phyloP scores from a whole-genome alignment of 2,888 invertebrate genomes.

The Rhopalosiphum nymphaeae region DNA sequence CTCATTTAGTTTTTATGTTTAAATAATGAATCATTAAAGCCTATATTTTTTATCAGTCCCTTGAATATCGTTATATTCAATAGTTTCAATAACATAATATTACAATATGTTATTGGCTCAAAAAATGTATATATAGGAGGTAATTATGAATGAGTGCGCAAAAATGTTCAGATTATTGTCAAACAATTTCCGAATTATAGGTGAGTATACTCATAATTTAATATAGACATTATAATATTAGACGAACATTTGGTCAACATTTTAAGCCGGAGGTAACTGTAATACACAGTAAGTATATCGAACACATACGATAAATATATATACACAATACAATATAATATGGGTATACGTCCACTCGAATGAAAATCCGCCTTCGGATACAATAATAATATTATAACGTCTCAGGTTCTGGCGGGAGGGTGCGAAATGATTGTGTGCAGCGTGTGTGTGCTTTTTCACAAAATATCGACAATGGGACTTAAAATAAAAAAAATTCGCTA shows the following conservation, averaged over 20 bases:
- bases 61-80: background rate
- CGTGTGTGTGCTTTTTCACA: background rate
- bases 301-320: background rate
- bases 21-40: background rate
- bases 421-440: background rate
- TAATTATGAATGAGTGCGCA: background rate
- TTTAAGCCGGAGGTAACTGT: constrained; percentile 29
- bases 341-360: constrained; percentile 19
- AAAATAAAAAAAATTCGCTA: background rate
- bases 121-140: background rate
- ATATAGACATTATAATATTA: background rate
- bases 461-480: constrained; percentile 21
- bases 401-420: constrained; percentile 26
- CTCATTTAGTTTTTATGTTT: background rate
- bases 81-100: background rate
- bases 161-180: background rate
- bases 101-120: background rate
- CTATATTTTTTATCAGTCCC: background rate
- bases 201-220: background rate
- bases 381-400: constrained; percentile 10
- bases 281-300: background rate
- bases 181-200: background rate
- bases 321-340: background rate
- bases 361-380: constrained; percentile 40
- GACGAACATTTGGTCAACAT: constrained; percentile 19